Evolutionary conservation across 2,113 vertebrate genomes (phyloP), one percentile per base, ranked within the genome.

Genomic region (Carassius gibelio): DNA sequence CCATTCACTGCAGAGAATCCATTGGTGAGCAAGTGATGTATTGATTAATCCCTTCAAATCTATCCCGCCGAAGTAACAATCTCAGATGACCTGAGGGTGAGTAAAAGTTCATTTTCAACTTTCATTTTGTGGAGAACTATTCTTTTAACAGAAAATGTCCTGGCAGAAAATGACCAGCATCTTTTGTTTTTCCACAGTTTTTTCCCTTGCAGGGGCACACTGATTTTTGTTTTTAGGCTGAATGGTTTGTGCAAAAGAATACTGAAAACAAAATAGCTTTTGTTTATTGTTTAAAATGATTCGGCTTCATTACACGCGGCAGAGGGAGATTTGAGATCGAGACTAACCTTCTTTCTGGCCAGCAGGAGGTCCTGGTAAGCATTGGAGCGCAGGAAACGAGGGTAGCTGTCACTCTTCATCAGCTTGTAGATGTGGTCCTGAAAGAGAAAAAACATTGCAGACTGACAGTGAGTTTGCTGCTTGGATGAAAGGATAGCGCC

Each of bases 391-490:
- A 99, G 94, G 94, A 99, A 99, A 88, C 97, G 97, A 66, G 97
- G 93, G 55, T 99, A 99, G 90, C 97, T 98, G 94, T 99, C 98
- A 82, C 98, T 99, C 95, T 99, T 99, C 97, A 99, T 99, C 96
- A 99, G 91, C 89, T 99, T 98, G 95, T 99, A 99, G 95, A 99
- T 99, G 91, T 99, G 98, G 92, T 98, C 97, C 98, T 99, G 90
- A 68, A 93, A 93, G 26, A 8, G 34, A 75, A 64, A 55, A 66
- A 86, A 59, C 42, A 68, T 11, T 3, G 30, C 15, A 57, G 77
- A n/a, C 19, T 48, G 48, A 85, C 64, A 14, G 17, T 45, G 34
- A 66, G 10, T n/a, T 19, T 19, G 7, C 8, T 59, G 52, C 75
- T 11, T 7, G 21, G 36, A 7, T 3, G 48, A 62, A 81, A 14